These are phyloP conservation scores for Periophthalmodon schlosseri DNA, from an alignment of 2,113 vertebrate genomes.

Conservation along the genomic window DNA sequence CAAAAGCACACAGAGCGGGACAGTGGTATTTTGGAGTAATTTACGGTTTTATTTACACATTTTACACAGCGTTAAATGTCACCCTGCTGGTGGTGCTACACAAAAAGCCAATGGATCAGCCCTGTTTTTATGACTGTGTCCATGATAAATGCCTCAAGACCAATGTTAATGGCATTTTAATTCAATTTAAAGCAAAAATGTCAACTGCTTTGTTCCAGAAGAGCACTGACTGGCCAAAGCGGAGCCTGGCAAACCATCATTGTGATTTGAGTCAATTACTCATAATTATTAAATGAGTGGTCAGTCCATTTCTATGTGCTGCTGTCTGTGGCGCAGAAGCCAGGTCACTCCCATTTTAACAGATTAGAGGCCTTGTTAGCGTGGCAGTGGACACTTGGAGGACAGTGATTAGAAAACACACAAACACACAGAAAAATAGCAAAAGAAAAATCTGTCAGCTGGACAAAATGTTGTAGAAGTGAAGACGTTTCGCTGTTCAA, in stretches of 20 bases:
- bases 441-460: too few relatives aligned
- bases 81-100: constrained; percentile 13
- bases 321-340: not conserved
- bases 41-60: constrained; percentile 8
- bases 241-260: not conserved
- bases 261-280: constrained; percentile 12
- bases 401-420: too few relatives aligned
- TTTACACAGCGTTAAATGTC: constrained; percentile 5
- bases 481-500: too few relatives aligned
- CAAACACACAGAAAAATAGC: too few relatives aligned
- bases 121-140: constrained; percentile 1
- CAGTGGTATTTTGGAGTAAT: not conserved
- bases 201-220: constrained; percentile 10
- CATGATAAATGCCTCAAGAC: constrained; percentile 4
- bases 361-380: not conserved
- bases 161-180: constrained; percentile 2
- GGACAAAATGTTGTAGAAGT: too few relatives aligned
- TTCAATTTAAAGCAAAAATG: constrained; percentile 13
- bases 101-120: constrained; percentile 4
- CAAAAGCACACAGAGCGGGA: not conserved
- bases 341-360: not conserved
- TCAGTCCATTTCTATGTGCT: not conserved
- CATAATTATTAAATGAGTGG: constrained; percentile 8
- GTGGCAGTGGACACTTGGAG: not conserved
- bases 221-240: constrained; percentile 4